A percentile compares a stretch with the other conserved stretches of the same genome.
These are phyloP conservation scores for Cacatua alba DNA, from an alignment of 2,113 vertebrate species.

Conservation along the genomic window DNA sequence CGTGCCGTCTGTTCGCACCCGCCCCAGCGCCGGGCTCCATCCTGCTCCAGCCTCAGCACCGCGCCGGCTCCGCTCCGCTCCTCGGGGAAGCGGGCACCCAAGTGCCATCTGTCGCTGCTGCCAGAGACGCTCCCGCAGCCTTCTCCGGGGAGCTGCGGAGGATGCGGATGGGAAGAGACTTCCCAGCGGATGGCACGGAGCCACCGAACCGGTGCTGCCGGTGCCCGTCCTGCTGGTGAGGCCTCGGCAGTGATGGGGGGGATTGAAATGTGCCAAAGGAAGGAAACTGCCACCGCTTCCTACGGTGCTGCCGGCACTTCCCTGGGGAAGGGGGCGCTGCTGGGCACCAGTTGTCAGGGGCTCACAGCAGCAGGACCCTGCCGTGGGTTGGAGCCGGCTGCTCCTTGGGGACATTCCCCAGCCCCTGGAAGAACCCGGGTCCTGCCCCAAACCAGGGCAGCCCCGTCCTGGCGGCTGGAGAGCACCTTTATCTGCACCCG, in stretches of 20 bases:
- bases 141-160: background rate
- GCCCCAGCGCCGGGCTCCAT: rapidly evolving
- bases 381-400: background rate
- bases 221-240: background rate
- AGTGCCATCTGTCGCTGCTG: background rate
- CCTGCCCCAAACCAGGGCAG: background rate
- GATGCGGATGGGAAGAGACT: background rate
- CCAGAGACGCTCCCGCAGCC: background rate
- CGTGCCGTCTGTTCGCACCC: background rate
- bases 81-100: rapidly evolving
- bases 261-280: background rate
- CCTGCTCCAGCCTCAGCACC: background rate
- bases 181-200: background rate
- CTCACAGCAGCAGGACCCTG: background rate
- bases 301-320: background rate
- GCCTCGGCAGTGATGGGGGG: rapidly evolving
- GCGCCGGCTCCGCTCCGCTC: background rate
- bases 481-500: background rate
- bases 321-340: background rate
- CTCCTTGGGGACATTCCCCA: background rate
- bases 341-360: background rate
- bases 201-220: rapidly evolving
- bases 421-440: rapidly evolving
- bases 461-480: background rate
- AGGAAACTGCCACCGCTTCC: background rate